phyloP scores from a whole-genome alignment of 2,113 vertebrate species.

The Stercorarius parasiticus region DNA sequence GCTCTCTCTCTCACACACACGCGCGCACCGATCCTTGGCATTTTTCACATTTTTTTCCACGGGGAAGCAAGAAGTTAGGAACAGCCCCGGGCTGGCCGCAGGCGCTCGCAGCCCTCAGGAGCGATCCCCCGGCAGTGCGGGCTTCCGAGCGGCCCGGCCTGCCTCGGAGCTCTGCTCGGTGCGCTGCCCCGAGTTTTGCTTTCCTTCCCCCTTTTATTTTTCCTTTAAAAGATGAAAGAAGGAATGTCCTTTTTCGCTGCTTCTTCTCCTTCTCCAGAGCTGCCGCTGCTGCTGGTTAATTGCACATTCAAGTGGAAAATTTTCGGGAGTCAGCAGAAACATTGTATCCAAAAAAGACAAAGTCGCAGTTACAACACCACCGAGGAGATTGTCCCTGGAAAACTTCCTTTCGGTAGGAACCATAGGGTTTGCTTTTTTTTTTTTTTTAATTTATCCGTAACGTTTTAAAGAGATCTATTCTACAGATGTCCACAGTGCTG shows the following conservation, averaged over 20 bases:
- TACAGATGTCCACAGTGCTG: neutral
- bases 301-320: slow-evolving; percentile 89
- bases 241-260: slow-evolving; percentile 82
- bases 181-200: neutral
- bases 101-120: neutral
- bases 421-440: neutral
- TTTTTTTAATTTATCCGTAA: neutral
- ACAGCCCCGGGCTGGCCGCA: slow-evolving; percentile 56
- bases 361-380: slow-evolving; percentile 84
- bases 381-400: slow-evolving; percentile 78
- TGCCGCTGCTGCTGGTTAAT: slow-evolving; percentile 85
- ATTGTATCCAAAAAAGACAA: slow-evolving; percentile 86
- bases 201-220: neutral
- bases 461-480: neutral
- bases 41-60: slow-evolving; percentile 85
- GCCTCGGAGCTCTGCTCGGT: neutral
- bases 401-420: slow-evolving; percentile 83
- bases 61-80: slow-evolving; percentile 74
- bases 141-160: slow-evolving; percentile 14
- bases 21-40: slow-evolving; percentile 76
- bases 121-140: neutral
- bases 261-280: slow-evolving; percentile 84
- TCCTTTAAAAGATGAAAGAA: slow-evolving; percentile 83
- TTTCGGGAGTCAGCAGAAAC: slow-evolving; percentile 89
- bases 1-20: neutral